Base-by-base conservation (phyloP, 2,888 invertebrate species). In the Drosophila sordidula region DNA sequence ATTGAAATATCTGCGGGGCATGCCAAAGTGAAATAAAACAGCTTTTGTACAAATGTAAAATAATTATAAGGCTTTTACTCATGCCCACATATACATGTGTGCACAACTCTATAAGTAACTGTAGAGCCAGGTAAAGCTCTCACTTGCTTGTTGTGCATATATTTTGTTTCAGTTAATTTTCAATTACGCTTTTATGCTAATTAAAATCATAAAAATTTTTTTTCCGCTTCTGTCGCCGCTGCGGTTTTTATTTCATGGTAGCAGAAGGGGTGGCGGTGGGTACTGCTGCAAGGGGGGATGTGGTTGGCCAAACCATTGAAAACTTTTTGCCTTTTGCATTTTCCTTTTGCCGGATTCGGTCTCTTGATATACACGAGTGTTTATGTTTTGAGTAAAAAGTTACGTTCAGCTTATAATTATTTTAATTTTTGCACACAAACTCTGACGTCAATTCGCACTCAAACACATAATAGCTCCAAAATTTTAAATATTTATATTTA, bases 111-210 rank as follows among this genome's bases (percentile, higher is more conserved):
- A 49, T 32, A 34, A 29, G 42, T 46, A 36, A 38, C 8, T 41
- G 68, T 50, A 9, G 12, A 25, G 12, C 39, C 39, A 55, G 36
- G 46, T 26, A 65, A 34, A 42, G 50, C 55, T 42, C 66, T 34
- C 54, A 47, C 50, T 55, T 54, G 25, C 29, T 14, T 36, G 42
- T 34, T 50, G 36, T 56, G 55, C 54, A 41, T 58, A 47, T 71
- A 72, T 75, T 77, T 72, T 56, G 58, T 77, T 77, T 73, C 78
- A 80, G 75, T 79, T 80, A 78, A 88, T 83, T 88, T 80, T 82
- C 78, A 86, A 86, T 85, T 82, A 88, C 69, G 76, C 75, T 83
- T 86, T 88, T 78, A 83, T 78, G 80, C 80, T 86, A 86, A 88
- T 85, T 88, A 88, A 80, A 85, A 83, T 74, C 65, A 72, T 70